Percentiles rank a stretch among this genome's conserved stretches.
Conservation (phyloP, 2,113 vertebrate species). For the Poeciliopsis prolifica region DNA sequence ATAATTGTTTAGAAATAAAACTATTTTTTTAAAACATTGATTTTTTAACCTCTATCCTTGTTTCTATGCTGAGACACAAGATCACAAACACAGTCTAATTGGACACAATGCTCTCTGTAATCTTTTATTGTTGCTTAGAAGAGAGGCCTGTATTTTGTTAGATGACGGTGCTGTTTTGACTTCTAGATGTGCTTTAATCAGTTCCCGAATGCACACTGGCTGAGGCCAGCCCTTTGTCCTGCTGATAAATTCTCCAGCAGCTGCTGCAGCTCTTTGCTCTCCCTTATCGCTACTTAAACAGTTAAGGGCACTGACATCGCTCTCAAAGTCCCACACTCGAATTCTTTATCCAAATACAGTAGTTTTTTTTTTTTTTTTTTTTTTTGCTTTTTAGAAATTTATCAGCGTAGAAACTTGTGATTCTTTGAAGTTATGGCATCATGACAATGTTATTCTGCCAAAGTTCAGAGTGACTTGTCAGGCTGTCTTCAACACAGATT, state of each 20-base stretch:
- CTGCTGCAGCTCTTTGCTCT: slow-evolving; percentile 38
- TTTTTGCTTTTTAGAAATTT: background rate
- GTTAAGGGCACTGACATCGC: slow-evolving; percentile 13
- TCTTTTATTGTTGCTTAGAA: background rate
- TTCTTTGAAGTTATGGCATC: slow-evolving; percentile 27
- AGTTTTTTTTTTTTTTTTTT: background rate
- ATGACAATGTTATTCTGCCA: slow-evolving; percentile 37
- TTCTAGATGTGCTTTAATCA: background rate
- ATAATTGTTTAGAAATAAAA: background rate
- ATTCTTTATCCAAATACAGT: background rate
- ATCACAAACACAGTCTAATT: slow-evolving; percentile 12
- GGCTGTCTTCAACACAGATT: slow-evolving; percentile 4
- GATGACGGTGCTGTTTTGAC: background rate
- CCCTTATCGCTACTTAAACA: slow-evolving; percentile 60
- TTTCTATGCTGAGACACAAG: slow-evolving; percentile 12
- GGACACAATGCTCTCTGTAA: background rate
- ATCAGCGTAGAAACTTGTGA: background rate
- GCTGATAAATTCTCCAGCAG: slow-evolving; percentile 45
- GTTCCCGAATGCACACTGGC: slow-evolving; percentile 4
- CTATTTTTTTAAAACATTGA: background rate
- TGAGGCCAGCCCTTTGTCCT: slow-evolving; percentile 50
- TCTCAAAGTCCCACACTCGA: slow-evolving; percentile 13
- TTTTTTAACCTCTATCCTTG: background rate
- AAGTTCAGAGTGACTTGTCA: slow-evolving; percentile 49
- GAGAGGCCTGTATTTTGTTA: background rate